Evolutionary conservation across 2,113 vertebrate species (phyloP).

Genomic region (Dendrocopos noguchii): DNA sequence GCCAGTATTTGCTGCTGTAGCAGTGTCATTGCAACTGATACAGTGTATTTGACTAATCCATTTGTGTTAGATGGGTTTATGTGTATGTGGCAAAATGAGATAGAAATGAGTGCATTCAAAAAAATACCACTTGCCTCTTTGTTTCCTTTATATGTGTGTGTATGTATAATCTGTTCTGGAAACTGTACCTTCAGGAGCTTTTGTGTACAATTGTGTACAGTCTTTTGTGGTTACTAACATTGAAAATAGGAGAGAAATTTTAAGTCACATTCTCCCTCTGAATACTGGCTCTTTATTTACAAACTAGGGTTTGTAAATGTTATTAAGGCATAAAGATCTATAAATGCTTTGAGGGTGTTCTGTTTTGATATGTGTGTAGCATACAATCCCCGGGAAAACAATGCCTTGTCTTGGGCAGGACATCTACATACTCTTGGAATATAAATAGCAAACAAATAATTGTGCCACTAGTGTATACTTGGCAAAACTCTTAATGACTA

Average conservation of each 20-base stretch:
- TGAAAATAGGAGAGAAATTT: not conserved
- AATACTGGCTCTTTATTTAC: not conserved
- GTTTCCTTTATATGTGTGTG: not conserved
- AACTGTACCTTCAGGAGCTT: not conserved
- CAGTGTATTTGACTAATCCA: too few relatives aligned
- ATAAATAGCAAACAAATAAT: not conserved
- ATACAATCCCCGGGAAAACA: not conserved
- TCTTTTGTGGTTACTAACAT: not conserved
- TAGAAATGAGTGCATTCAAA: not conserved
- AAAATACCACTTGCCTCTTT: not conserved
- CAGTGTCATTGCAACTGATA: not conserved
- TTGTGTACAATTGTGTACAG: not conserved
- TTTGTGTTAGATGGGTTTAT: not conserved
- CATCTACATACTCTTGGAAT: not conserved
- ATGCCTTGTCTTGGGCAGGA: not conserved
- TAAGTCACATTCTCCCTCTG: not conserved
- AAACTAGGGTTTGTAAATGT: not conserved
- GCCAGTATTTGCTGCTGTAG: not conserved
- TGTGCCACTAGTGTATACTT: not conserved
- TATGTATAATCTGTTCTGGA: not conserved
- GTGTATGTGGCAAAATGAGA: not conserved
- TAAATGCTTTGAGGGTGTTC: not conserved
- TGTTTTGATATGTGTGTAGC: not conserved
- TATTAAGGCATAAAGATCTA: not conserved
- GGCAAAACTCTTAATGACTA: not conserved